phyloP scores from a whole-genome alignment of 2,888 invertebrate species.

The Agonopterix heracliana region DNA sequence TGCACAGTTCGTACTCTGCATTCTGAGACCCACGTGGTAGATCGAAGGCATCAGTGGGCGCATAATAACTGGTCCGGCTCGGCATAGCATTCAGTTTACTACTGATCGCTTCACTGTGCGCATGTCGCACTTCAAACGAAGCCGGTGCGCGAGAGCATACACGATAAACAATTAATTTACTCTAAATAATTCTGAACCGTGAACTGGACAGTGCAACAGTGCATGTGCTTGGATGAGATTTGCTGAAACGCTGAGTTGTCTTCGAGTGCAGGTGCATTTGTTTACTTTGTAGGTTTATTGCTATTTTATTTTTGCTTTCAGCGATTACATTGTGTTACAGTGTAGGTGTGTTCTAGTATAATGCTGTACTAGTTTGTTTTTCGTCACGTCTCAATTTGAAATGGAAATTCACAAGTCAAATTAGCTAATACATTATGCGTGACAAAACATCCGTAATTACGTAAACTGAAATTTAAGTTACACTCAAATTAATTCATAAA shows the following conservation, averaged over 20 bases:
- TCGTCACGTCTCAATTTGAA: too few relatives aligned
- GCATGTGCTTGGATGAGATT: slow-evolving; percentile 47
- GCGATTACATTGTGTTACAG: not conserved
- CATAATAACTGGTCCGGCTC: slow-evolving; percentile 69
- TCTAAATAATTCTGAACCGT: slow-evolving; percentile 23
- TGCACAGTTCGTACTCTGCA: slow-evolving; percentile 29
- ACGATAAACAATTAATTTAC: slow-evolving; percentile 46
- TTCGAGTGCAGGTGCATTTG: slow-evolving; percentile 62
- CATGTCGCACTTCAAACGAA: slow-evolving; percentile 45
- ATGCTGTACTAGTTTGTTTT: too few relatives aligned
- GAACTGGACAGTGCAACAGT: slow-evolving; percentile 42
- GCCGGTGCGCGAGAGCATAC: slow-evolving; percentile 57
- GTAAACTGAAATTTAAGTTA: too few relatives aligned
- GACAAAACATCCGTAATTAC: too few relatives aligned
- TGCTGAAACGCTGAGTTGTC: slow-evolving; percentile 47
- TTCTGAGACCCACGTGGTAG: slow-evolving; percentile 62
- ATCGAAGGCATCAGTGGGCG: slow-evolving; percentile 68
- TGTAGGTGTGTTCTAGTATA: too few relatives aligned
- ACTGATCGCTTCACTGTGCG: slow-evolving; percentile 59
- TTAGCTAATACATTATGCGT: too few relatives aligned
- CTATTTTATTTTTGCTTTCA: slow-evolving; percentile 29
- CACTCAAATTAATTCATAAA: too few relatives aligned
- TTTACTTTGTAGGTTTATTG: slow-evolving; percentile 37
- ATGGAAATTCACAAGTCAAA: too few relatives aligned
- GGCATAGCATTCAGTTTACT: slow-evolving; percentile 62